Percentiles rank a stretch among this genome's conserved stretches.
Conservation (phyloP, 2,797 vertebrate genomes). For the Borostomias antarcticus region DNA sequence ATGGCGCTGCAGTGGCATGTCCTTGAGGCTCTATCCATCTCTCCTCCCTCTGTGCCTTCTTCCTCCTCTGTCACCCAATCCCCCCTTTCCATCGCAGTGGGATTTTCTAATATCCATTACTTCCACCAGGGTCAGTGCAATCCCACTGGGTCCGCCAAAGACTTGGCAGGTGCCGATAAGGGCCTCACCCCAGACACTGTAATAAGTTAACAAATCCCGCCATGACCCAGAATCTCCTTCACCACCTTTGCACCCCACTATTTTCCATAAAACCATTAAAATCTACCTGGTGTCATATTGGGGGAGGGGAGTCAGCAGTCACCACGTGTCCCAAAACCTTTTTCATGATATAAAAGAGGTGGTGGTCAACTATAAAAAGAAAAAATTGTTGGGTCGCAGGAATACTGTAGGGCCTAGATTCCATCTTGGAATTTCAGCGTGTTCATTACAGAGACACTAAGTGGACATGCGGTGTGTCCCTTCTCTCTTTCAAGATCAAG, state of each 20-base stretch:
- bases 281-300: constrained; percentile 70
- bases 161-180: constrained; percentile 82
- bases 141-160: constrained; percentile 74
- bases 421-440: constrained; percentile 39
- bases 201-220: constrained; percentile 85
- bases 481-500: too few species aligned
- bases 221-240: constrained; percentile 78
- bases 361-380: constrained; percentile 53
- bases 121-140: constrained; percentile 81
- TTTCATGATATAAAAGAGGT: constrained; percentile 50
- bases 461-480: constrained; percentile 25
- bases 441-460: constrained; percentile 28
- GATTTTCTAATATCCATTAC: constrained; percentile 85
- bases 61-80: constrained; percentile 63
- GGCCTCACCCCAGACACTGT: constrained; percentile 77
- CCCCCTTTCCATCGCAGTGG: constrained; percentile 64
- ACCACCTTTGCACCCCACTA: constrained; percentile 66
- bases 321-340: constrained; percentile 45
- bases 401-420: constrained; percentile 37
- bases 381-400: constrained; percentile 29
- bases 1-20: constrained; percentile 47
- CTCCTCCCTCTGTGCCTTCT: constrained; percentile 55
- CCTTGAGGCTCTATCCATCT: constrained; percentile 70
- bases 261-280: constrained; percentile 80
- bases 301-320: constrained; percentile 48